Evolutionary conservation across 2,888 invertebrate genomes (phyloP).

Genomic region (Euspilapteryx auroguttella): DNA sequence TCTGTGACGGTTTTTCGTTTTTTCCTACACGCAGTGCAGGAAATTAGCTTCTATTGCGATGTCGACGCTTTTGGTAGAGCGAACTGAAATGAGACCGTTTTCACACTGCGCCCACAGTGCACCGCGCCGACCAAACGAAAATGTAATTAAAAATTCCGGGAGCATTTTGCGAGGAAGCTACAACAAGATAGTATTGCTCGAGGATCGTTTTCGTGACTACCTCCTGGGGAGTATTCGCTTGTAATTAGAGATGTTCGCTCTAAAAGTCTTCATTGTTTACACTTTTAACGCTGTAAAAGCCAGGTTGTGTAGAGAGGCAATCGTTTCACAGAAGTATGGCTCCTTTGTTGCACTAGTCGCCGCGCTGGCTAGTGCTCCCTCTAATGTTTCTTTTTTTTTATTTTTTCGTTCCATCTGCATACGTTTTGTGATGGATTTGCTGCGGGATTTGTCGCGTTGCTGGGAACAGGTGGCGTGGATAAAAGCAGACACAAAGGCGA

Average conservation of each 20-base stretch:
- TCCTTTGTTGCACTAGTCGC: too few relatives aligned
- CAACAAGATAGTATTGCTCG: constrained; percentile 57
- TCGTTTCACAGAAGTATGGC: constrained; percentile 17
- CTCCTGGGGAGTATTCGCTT: constrained; percentile 51
- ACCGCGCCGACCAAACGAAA: constrained; percentile 53
- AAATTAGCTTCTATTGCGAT: constrained; percentile 61
- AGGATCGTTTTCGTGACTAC: constrained; percentile 50
- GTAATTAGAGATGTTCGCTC: constrained; percentile 49
- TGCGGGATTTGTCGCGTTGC: constrained; percentile 4
- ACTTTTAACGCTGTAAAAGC: constrained; percentile 20
- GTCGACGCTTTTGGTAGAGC: constrained; percentile 57
- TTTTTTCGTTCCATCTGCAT: neutral
- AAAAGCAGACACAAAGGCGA: constrained; percentile 91
- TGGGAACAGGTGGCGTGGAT: constrained; percentile 86
- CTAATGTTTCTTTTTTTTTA: neutral
- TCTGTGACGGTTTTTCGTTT: constrained; percentile 16
- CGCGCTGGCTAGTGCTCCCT: too few relatives aligned
- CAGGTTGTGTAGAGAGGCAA: constrained; percentile 14
- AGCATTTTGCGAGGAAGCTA: constrained; percentile 51
- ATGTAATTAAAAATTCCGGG: constrained; percentile 62
- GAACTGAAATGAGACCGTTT: constrained; percentile 46
- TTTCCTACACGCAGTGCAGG: constrained; percentile 45
- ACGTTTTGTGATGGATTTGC: constrained; percentile 4
- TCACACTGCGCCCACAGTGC: constrained; percentile 35
- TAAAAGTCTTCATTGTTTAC: constrained; percentile 34